phyloP scores from a whole-genome alignment of 2,797 vertebrate species.

The Premnoplex brunnescens region DNA sequence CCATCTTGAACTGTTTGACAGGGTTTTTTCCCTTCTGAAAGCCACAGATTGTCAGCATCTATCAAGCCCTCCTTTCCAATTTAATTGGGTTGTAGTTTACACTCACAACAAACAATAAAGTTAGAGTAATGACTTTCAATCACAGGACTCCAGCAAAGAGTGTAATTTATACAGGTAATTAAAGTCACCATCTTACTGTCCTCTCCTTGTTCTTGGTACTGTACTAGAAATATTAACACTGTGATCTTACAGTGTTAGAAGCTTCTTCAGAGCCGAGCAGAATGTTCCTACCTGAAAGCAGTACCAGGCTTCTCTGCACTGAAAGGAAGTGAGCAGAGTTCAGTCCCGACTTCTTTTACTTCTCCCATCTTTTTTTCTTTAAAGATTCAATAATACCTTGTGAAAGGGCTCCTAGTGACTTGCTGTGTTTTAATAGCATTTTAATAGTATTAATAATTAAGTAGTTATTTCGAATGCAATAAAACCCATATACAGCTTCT shows the following conservation, averaged over 20 bases:
- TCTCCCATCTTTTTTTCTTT: background rate
- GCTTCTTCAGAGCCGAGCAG: background rate
- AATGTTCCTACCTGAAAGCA: constrained; percentile 28
- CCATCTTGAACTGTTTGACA: background rate
- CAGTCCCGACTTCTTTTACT: background rate
- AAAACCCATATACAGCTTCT: background rate
- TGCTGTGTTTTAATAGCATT: constrained; percentile 28
- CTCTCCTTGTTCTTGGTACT: constrained; percentile 65
- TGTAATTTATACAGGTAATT: constrained; percentile 74
- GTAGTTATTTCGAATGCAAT: constrained; percentile 34
- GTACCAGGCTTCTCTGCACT: background rate
- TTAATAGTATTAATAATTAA: constrained; percentile 57
- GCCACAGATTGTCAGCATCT: background rate
- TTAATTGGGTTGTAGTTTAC: constrained; percentile 71
- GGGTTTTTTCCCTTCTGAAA: background rate
- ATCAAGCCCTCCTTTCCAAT: constrained; percentile 52
- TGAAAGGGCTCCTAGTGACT: constrained; percentile 18
- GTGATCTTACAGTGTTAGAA: background rate
- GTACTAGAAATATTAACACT: constrained; percentile 24
- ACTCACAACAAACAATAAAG: constrained; percentile 73
- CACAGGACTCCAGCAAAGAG: constrained; percentile 55
- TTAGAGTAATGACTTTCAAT: constrained; percentile 71
- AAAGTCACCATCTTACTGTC: constrained; percentile 63
- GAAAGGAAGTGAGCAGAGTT: background rate
- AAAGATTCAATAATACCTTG: constrained; percentile 34